Conservation (phyloP, 2,888 invertebrate genomes). For the Aplocera efformata region DNA sequence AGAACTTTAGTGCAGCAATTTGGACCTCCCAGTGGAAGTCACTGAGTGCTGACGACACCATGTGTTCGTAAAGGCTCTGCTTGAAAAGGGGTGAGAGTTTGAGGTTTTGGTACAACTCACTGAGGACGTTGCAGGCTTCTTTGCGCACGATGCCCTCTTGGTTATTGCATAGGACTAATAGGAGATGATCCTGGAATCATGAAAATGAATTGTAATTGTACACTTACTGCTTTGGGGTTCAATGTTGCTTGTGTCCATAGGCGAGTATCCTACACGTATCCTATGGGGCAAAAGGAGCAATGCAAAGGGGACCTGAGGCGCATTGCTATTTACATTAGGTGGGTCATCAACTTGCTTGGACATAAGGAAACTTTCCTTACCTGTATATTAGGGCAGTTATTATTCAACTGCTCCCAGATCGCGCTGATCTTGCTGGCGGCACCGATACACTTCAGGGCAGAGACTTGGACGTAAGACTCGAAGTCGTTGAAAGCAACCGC, state of each 20-base stretch:
- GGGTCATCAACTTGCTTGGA: too few relatives aligned
- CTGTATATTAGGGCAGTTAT: conserved; percentile 78
- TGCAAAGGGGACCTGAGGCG: too few relatives aligned
- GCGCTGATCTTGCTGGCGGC: conserved; percentile 83
- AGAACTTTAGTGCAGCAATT: conserved; percentile 85
- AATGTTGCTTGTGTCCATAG: too few relatives aligned
- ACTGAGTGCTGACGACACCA: conserved; percentile 83
- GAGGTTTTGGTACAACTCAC: conserved; percentile 83
- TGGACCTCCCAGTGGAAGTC: conserved; percentile 93
- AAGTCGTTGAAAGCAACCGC: conserved; percentile 84
- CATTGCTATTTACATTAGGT: too few relatives aligned
- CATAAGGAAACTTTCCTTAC: too few relatives aligned
- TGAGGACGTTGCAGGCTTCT: conserved; percentile 85
- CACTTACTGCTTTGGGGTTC: too few relatives aligned
- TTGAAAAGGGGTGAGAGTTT: conserved; percentile 78
- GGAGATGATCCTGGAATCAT: conserved; percentile 71
- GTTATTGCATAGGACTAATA: conserved; percentile 82
- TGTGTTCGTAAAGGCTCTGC: conserved; percentile 80
- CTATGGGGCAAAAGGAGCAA: too few relatives aligned
- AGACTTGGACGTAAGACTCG: conserved; percentile 88
- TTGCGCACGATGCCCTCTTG: conserved; percentile 89
- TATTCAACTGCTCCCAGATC: conserved; percentile 83
- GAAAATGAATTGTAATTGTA: conserved; percentile 1
- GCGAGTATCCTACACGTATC: too few relatives aligned
- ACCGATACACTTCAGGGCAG: conserved; percentile 86